Evolutionary conservation across 2,888 invertebrate species (phyloP).

Genomic region (Dicyrtoma fusca): DNA sequence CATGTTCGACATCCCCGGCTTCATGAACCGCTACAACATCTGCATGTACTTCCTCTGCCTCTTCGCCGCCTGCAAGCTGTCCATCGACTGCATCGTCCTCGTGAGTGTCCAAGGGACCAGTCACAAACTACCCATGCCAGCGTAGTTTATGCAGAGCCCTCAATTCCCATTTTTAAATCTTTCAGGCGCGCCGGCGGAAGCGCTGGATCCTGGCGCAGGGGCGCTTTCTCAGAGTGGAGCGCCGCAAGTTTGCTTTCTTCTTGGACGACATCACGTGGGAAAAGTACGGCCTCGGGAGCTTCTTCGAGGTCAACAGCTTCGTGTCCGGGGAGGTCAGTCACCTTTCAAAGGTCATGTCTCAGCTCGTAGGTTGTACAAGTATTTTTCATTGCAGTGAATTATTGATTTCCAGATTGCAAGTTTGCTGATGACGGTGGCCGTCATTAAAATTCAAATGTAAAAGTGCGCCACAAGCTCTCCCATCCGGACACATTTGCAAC

Average conservation of each 20-base stretch:
- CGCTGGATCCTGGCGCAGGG: not conserved
- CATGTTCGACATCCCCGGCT: conserved; percentile 21
- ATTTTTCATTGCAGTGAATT: too few species aligned
- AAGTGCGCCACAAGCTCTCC: too few species aligned
- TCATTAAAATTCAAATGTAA: conserved; percentile 20
- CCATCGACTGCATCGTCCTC: not conserved
- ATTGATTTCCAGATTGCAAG: conserved; percentile 4
- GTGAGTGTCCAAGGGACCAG: not conserved
- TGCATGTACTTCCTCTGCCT: conserved; percentile 1
- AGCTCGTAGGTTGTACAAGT: too few species aligned
- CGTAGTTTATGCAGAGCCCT: too few species aligned
- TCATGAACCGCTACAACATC: conserved; percentile 21
- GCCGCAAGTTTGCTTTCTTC: not conserved
- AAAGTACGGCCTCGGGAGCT: conserved; percentile 6
- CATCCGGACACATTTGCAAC: too few species aligned
- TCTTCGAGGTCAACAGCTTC: conserved; percentile 2
- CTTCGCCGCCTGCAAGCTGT: not conserved
- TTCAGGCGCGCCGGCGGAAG: conserved; percentile 9
- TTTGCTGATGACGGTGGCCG: conserved; percentile 10
- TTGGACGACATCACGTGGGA: conserved; percentile 7
- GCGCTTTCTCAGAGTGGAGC: not conserved
- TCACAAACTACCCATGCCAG: too few species aligned
- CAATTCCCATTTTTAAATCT: not conserved
- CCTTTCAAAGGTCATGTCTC: too few species aligned
- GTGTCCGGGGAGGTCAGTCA: conserved; percentile 20